Percentiles rank a stretch among this genome's conserved stretches.
These are phyloP conservation scores for Microctonus aethiopoides DNA, from an alignment of 2,888 invertebrate genomes.

Conservation along the genomic window DNA sequence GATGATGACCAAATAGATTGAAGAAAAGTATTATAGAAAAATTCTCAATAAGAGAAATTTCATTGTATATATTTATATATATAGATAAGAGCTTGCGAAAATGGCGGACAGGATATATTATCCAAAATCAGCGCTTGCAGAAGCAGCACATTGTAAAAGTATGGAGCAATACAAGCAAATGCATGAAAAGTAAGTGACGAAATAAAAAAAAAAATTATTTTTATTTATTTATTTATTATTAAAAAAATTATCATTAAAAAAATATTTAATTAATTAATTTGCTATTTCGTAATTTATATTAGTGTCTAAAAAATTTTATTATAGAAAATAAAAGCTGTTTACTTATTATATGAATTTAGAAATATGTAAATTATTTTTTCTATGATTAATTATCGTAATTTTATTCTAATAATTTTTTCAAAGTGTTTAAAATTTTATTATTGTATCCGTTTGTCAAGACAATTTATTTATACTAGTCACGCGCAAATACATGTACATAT, in stretches of 20 bases:
- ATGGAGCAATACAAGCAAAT: conserved; percentile 84
- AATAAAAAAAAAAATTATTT: background rate
- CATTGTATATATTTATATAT: background rate
- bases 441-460: background rate
- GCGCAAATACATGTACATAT: background rate
- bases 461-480: background rate
- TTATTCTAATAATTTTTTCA: background rate
- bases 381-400: background rate
- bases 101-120: conserved; percentile 69
- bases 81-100: conserved; percentile 37
- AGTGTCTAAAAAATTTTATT: no score
- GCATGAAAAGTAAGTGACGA: conserved; percentile 73
- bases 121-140: conserved; percentile 71
- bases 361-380: no score
- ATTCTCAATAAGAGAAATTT: background rate
- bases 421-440: background rate
- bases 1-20: background rate
- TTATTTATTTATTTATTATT: background rate
- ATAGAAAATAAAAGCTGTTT: no score
- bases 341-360: no score
- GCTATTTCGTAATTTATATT: no score
- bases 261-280: no score
- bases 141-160: conserved; percentile 75
- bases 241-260: no score
- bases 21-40: background rate